These are phyloP conservation scores for Iguana delicatissima DNA, from an alignment of 2,797 vertebrate species.

Conservation along the genomic window DNA sequence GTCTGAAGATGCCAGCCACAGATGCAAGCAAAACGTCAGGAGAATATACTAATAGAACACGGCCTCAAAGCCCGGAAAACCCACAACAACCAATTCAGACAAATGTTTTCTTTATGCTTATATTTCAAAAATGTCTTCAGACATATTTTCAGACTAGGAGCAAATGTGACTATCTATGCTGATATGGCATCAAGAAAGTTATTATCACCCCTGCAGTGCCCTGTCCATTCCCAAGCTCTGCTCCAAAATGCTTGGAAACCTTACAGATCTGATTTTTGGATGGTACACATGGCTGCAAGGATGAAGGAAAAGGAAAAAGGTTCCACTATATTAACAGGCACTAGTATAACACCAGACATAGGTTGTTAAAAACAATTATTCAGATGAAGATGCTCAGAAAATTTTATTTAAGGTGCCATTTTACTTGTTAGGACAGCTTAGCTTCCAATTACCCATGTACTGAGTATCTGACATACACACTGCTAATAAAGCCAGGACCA, in stretches of 20 bases:
- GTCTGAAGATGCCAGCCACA: too few species aligned
- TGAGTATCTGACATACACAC: neutral
- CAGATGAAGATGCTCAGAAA: neutral
- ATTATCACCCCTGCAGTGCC: neutral
- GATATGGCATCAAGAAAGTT: neutral
- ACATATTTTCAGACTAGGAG: neutral
- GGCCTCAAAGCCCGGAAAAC: too few species aligned
- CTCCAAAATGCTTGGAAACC: neutral
- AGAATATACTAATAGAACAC: too few species aligned
- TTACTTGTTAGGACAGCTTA: neutral
- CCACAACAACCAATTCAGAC: too few species aligned
- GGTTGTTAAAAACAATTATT: neutral
- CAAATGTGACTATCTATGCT: neutral
- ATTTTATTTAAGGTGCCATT: neutral
- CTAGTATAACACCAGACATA: neutral
- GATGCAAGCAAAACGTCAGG: too few species aligned
- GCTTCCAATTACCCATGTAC: neutral
- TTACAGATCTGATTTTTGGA: neutral
- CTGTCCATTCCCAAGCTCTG: neutral
- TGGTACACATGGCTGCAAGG: neutral
- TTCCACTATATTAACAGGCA: neutral
- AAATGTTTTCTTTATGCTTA: neutral
- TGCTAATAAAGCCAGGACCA: neutral
- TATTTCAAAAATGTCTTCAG: neutral
- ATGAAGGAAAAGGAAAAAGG: neutral